These are phyloP conservation scores for Liopterus haemorrhoidalis DNA, from an alignment of 2,888 invertebrate species.

Conservation along the genomic window DNA sequence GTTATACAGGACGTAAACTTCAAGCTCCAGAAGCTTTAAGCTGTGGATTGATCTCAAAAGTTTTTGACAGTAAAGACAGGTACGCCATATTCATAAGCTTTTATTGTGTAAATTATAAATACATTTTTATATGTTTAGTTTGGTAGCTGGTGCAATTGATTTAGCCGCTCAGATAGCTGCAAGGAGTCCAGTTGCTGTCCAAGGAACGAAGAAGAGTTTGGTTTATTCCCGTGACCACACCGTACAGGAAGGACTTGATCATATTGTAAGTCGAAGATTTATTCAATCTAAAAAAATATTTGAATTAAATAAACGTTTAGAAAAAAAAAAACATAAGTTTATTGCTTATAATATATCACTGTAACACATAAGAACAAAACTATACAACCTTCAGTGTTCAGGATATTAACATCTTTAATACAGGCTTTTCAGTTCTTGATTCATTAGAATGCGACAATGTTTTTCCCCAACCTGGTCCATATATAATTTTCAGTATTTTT, in stretches of 20 bases:
- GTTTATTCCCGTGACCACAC: slow-evolving; percentile 84
- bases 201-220: slow-evolving; percentile 78
- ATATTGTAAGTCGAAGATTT: slow-evolving; percentile 67
- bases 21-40: slow-evolving; percentile 71
- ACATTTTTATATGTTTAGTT: slow-evolving; percentile 46
- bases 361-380: too few relatives aligned
- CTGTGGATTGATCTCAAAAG: slow-evolving; percentile 76
- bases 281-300: slow-evolving; percentile 17
- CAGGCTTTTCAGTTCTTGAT: too few relatives aligned
- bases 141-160: slow-evolving; percentile 66
- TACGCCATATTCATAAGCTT: slow-evolving; percentile 37
- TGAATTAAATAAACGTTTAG: too few relatives aligned
- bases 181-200: slow-evolving; percentile 93
- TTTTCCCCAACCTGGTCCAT: too few relatives aligned
- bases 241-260: slow-evolving; percentile 81
- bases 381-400: too few relatives aligned
- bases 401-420: too few relatives aligned
- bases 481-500: too few relatives aligned
- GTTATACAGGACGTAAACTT: slow-evolving; percentile 79
- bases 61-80: slow-evolving; percentile 65
- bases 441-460: too few relatives aligned
- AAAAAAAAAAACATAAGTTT: not conserved
- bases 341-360: not conserved
- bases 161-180: slow-evolving; percentile 74
- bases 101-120: slow-evolving; percentile 6